These are phyloP conservation scores for Polydrusus tereticollis DNA, from an alignment of 2,888 invertebrate species.

Conservation along the genomic window DNA sequence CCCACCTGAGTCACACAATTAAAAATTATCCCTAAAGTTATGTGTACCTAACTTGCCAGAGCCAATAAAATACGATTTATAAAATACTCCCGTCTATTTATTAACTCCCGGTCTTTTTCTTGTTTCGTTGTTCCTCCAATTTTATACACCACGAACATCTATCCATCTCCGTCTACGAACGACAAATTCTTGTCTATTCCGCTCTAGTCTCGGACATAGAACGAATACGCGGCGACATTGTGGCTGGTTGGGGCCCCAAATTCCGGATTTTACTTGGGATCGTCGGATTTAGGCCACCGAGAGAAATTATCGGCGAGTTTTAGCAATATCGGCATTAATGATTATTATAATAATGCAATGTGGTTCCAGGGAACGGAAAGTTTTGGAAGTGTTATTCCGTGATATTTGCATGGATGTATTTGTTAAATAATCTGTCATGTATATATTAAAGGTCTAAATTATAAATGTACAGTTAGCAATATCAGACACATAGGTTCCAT, in stretches of 20 bases:
- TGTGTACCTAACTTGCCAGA: background rate
- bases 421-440: too few species aligned
- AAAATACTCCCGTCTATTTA: background rate
- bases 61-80: background rate
- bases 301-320: conserved; percentile 19
- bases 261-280: conserved; percentile 14
- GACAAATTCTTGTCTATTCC: conserved; percentile 16
- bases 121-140: background rate
- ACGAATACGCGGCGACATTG: conserved; percentile 17
- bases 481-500: too few species aligned
- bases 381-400: too few species aligned
- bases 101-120: background rate
- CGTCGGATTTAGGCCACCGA: conserved; percentile 23
- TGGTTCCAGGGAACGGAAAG: too few species aligned
- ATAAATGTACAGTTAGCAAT: too few species aligned
- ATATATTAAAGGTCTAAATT: too few species aligned
- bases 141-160: background rate
- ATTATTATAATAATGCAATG: too few species aligned
- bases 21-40: background rate
- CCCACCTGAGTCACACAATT: too few species aligned
- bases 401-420: too few species aligned
- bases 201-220: conserved; percentile 6
- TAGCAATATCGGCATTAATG: background rate
- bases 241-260: conserved; percentile 12
- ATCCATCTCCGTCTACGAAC: conserved; percentile 4